phyloP scores from a whole-genome alignment of 1,140 invertebrate species.

The Frieseomelitta varia region DNA sequence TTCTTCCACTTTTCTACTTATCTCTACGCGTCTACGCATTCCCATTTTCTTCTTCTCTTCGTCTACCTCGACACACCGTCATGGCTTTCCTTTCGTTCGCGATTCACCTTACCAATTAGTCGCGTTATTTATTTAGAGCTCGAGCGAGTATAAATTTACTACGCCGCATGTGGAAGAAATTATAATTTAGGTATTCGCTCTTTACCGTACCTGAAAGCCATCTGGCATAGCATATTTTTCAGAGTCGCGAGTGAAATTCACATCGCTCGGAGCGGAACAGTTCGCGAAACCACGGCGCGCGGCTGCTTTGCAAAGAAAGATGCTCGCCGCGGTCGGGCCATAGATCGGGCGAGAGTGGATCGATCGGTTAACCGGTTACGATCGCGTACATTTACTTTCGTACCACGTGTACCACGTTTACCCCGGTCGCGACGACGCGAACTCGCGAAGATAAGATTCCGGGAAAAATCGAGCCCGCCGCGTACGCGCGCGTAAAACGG shows the following conservation, averaged over 20 bases:
- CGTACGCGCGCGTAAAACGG: not conserved
- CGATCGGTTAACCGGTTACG: slow-evolving; percentile 8
- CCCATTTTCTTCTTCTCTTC: not conserved
- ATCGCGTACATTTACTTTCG: not conserved
- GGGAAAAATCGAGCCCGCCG: not conserved
- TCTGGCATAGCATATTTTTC: slow-evolving; percentile 55
- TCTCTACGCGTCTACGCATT: not conserved
- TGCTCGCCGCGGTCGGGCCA: not conserved
- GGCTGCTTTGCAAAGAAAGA: not conserved
- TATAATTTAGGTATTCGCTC: slow-evolving; percentile 60
- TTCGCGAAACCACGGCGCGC: not conserved
- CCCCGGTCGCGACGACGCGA: not conserved
- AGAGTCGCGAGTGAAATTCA: slow-evolving; percentile 49
- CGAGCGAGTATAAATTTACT: slow-evolving; percentile 28
- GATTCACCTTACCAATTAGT: slow-evolving; percentile 8
- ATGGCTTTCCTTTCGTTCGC: slow-evolving; percentile 47
- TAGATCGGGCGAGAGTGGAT: slow-evolving; percentile 9
- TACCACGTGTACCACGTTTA: not conserved
- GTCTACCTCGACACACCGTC: slow-evolving; percentile 35
- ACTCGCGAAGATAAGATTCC: too few relatives aligned
- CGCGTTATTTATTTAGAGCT: slow-evolving; percentile 34
- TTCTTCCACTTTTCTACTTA: not conserved
- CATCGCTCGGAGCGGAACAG: slow-evolving; percentile 40
- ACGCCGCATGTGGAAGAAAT: slow-evolving; percentile 46
- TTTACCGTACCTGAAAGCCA: slow-evolving; percentile 76